Percentiles rank a stretch among this genome's conserved stretches.
Evolutionary conservation across 2,113 vertebrate species (phyloP).

Genomic region (Suricata suricatta): DNA sequence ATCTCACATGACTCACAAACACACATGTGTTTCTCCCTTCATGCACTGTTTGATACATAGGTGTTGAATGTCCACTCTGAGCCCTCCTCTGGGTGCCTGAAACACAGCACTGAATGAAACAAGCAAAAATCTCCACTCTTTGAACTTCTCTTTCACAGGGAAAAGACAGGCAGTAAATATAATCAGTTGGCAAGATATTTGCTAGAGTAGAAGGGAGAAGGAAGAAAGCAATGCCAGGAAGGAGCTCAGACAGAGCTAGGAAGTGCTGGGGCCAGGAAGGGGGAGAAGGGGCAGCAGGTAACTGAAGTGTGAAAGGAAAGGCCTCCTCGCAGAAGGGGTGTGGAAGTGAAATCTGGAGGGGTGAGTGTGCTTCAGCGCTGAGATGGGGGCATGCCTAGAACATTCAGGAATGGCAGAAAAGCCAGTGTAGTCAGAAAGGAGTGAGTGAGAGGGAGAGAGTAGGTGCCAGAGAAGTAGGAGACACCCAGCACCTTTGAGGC

Average conservation of each 20-base stretch:
- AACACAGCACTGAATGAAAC: neutral
- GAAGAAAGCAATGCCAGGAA: neutral
- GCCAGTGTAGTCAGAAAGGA: neutral
- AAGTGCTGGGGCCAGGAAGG: too few species aligned
- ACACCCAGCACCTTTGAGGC: accelerated
- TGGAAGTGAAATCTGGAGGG: too few species aligned
- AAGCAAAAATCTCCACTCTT: neutral
- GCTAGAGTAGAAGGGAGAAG: neutral
- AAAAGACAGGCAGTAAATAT: neutral
- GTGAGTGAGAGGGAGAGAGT: accelerated
- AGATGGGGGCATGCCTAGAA: neutral
- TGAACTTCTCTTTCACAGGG: neutral
- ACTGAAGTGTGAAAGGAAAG: neutral
- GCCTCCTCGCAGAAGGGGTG: accelerated
- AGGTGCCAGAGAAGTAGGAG: too few species aligned
- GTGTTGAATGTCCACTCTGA: neutral
- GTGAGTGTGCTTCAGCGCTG: neutral
- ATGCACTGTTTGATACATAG: accelerated
- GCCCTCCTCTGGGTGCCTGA: neutral
- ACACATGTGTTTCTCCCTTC: neutral
- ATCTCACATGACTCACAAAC: neutral
- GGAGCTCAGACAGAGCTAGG: neutral
- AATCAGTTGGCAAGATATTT: neutral
- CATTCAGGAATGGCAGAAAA: too few species aligned
- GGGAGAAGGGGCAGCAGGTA: neutral